Conservation (phyloP, 2,888 invertebrate species). For the Helicoverpa assulta region DNA sequence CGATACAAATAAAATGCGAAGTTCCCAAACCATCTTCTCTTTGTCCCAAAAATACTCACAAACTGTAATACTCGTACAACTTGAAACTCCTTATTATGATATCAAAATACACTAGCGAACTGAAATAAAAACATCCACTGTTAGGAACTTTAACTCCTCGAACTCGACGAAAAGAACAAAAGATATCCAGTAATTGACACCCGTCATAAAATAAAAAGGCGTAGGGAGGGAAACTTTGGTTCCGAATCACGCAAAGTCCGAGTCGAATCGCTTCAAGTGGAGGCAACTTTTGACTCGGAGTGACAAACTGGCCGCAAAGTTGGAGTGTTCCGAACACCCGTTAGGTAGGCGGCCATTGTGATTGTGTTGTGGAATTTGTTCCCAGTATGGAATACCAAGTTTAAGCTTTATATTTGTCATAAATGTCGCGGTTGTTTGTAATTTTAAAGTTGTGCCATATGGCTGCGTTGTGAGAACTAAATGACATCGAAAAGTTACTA, state of each 20-base stretch:
- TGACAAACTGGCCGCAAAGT: conserved; percentile 74
- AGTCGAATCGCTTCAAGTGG: conserved; percentile 66
- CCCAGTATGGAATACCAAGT: conserved; percentile 36
- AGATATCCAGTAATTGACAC: conserved; percentile 74
- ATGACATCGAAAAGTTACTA: no score
- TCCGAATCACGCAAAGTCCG: conserved; percentile 66
- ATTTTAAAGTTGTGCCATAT: conserved; percentile 14
- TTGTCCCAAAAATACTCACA: conserved; percentile 47
- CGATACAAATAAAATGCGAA: conserved; percentile 43
- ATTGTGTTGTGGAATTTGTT: conserved; percentile 56
- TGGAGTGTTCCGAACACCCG: conserved; percentile 64
- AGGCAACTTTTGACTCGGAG: conserved; percentile 73
- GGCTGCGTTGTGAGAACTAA: background rate
- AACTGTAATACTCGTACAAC: conserved; percentile 45
- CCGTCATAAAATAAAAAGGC: conserved; percentile 73
- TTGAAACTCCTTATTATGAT: conserved; percentile 56
- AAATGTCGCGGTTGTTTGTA: conserved; percentile 34
- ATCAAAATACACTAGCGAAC: conserved; percentile 58
- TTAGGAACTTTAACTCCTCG: conserved; percentile 62
- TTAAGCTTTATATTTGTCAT: conserved; percentile 36
- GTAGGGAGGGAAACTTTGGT: conserved; percentile 66
- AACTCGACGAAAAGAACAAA: conserved; percentile 68
- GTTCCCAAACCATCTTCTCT: conserved; percentile 52
- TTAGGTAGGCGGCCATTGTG: conserved; percentile 58
- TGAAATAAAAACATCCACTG: conserved; percentile 60